These are phyloP conservation scores for Heptranchias perlo DNA, from an alignment of 2,113 vertebrate genomes.

Conservation along the genomic window DNA sequence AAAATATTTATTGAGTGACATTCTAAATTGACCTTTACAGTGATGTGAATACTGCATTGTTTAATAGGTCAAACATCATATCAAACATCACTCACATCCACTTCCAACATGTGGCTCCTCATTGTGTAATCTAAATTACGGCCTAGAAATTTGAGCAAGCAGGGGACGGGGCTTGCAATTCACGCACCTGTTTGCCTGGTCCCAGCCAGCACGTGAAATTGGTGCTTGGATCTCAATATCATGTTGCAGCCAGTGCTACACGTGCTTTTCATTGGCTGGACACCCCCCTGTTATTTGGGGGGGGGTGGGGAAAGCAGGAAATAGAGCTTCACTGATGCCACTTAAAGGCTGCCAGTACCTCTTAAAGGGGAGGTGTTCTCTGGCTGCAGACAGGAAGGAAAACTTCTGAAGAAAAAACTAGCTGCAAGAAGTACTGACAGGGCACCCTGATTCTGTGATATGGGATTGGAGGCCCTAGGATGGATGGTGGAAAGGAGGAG, in stretches of 20 bases:
- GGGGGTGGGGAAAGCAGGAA: too few relatives aligned
- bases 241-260: background rate
- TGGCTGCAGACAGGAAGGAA: too few relatives aligned
- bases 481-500: background rate
- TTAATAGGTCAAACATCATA: background rate
- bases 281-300: background rate
- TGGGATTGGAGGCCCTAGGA: background rate
- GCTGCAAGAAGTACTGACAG: background rate
- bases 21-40: conserved; percentile 7
- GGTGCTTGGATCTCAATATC: background rate
- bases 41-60: background rate
- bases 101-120: background rate
- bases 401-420: background rate
- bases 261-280: background rate
- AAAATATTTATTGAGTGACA: conserved; percentile 23
- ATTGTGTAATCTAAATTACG: background rate
- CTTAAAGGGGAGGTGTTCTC: too few relatives aligned
- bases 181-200: background rate
- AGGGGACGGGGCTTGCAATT: background rate
- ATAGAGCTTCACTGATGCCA: background rate
- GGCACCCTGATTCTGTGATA: background rate
- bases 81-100: background rate
- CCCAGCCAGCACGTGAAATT: background rate
- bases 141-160: background rate
- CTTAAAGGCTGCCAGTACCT: background rate